These are phyloP conservation scores for Ginglymostoma cirratum DNA, from an alignment of 2,113 vertebrate species.

Conservation along the genomic window DNA sequence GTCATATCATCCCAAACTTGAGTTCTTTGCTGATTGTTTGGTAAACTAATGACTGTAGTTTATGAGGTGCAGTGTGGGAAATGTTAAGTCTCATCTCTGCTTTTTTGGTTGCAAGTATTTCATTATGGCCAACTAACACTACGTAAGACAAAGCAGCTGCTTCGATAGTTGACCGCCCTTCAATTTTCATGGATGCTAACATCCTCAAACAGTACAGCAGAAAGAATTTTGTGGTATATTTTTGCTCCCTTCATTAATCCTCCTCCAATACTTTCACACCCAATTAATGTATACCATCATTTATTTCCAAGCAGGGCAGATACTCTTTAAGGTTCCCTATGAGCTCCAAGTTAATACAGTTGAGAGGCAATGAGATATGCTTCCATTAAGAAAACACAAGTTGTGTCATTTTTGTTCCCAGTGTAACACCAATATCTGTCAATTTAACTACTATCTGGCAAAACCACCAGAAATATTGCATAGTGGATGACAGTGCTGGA, in stretches of 20 bases:
- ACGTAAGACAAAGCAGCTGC: no score
- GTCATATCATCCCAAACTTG: background rate
- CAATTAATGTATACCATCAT: background rate
- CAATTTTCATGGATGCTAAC: background rate
- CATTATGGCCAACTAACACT: background rate
- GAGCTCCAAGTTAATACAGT: background rate
- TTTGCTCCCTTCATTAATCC: background rate
- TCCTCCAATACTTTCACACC: background rate
- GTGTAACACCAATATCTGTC: background rate
- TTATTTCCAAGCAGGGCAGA: background rate
- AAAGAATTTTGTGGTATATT: background rate
- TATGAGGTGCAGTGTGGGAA: background rate
- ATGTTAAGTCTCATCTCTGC: background rate
- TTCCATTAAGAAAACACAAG: background rate
- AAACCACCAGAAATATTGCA: background rate
- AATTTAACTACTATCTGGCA: background rate
- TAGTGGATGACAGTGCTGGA: background rate
- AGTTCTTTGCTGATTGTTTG: background rate
- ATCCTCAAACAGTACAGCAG: background rate
- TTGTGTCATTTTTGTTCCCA: background rate
- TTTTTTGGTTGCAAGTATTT: background rate
- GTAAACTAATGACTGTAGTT: background rate
- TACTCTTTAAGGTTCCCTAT: background rate
- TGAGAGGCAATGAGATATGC: background rate
- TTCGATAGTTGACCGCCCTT: background rate